phyloP scores from a whole-genome alignment of 2,797 vertebrate genomes.

The Steatocranus sp. region DNA sequence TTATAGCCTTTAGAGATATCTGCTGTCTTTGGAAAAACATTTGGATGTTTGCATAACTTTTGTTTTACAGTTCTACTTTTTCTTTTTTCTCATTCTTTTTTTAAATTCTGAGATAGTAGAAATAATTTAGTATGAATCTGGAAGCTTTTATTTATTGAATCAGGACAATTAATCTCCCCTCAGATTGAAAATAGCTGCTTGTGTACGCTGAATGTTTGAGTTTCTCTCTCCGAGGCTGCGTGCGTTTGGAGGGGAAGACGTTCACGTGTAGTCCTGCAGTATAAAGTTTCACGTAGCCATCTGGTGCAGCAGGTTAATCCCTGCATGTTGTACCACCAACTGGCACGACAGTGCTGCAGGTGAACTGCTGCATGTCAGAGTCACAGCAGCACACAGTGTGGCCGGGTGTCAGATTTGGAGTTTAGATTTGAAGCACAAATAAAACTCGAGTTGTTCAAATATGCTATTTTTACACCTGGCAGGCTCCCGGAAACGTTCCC shows the following conservation, averaged over 20 bases:
- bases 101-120: neutral
- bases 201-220: neutral
- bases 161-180: rapidly evolving
- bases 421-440: rapidly evolving
- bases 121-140: rapidly evolving
- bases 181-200: rapidly evolving
- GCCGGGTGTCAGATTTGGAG: rapidly evolving
- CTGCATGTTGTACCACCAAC: conserved; percentile 9
- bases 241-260: neutral
- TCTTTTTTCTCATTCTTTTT: neutral
- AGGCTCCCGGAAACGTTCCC: rapidly evolving
- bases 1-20: neutral
- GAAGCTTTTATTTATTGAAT: neutral
- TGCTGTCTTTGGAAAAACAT: neutral
- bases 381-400: rapidly evolving
- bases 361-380: neutral
- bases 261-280: neutral
- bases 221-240: neutral
- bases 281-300: neutral
- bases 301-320: conserved; percentile 33
- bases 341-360: neutral
- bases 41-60: neutral
- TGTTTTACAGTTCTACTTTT: neutral
- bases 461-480: neutral
- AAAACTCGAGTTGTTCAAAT: neutral